Base-by-base conservation (phyloP, 2,113 vertebrate species). In the Ceuthmochares aereus region DNA sequence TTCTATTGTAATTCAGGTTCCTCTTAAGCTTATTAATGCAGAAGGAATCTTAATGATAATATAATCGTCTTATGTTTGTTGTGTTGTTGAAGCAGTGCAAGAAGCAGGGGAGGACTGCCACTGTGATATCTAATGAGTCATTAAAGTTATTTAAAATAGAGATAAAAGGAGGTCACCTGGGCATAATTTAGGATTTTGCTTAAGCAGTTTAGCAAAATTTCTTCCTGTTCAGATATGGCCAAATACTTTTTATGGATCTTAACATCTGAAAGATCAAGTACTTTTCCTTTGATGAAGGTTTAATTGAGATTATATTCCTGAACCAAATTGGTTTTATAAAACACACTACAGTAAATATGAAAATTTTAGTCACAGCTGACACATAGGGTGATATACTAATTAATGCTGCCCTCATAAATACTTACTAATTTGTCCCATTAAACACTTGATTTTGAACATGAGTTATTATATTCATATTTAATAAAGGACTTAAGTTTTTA, bases 11-110 rank as follows among this genome's bases (percentile, higher is more conserved):
- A 89, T 91, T 91, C 62, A 73, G 17, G 47, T 85, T 75, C 70
- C 26, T 69, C 34, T 74, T 93, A 93, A 96, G 49, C 54, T 93
- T 91, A 87, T 76, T 95, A 87, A 84, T n/a, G 42, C 52, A 60
- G 25, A 78, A 89, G 62, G 23, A 84, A 77, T 55, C 49, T 27
- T 91, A 56, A 78, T 72, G 69, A 84, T 84, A 84, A 51, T 75
- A 87, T 87, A 95, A 96, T 95, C 93, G 49, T 84, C 73, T 95
- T 94, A 82, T 4, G 2, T 80, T 69, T 64, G 13, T 59, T 55
- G 68, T 67, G 45, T 21, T 92, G 87, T 94, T 70, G n/a, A n/a
- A n/a, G n/a, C n/a, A n/a, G n/a, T 88, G 29, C 32, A 84, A 73
- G 89, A 91, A 83, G 68, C 52, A 63, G 63, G 26, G 37, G 69